Evolutionary conservation across 2,797 vertebrate species (phyloP).

Genomic region (Todus mexicanus): DNA sequence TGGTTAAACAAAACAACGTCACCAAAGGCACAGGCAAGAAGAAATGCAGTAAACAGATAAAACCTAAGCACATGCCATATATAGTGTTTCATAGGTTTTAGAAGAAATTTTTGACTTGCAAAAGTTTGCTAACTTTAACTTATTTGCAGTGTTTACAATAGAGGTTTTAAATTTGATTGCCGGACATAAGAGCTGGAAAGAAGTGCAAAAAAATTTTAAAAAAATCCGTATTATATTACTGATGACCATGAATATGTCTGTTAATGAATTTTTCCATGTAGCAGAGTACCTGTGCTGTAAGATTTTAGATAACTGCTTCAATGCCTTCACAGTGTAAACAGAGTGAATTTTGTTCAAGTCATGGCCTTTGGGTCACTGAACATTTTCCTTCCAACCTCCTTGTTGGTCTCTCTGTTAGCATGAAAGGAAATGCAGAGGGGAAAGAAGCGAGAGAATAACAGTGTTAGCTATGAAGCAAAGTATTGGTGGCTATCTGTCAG

Average conservation of each 20-base stretch:
- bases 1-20: background rate
- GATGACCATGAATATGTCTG: background rate
- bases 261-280: background rate
- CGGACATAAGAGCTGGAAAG: background rate
- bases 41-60: background rate
- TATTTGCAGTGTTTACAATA: background rate
- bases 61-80: background rate
- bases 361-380: background rate
- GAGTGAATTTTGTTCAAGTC: background rate
- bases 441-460: background rate
- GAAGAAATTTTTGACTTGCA: background rate
- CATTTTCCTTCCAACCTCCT: background rate
- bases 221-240: background rate
- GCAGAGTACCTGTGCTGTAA: background rate
- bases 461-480: background rate
- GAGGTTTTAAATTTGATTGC: background rate
- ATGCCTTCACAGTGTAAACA: background rate
- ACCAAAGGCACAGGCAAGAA: background rate
- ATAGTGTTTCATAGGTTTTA: background rate
- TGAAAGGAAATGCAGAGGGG: background rate
- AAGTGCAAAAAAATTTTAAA: background rate
- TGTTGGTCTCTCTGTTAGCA: background rate
- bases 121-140: background rate
- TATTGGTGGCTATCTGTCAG: background rate
- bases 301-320: background rate